These are phyloP conservation scores for Microplitis manilae DNA, from an alignment of 2,888 invertebrate genomes.

Conservation along the genomic window DNA sequence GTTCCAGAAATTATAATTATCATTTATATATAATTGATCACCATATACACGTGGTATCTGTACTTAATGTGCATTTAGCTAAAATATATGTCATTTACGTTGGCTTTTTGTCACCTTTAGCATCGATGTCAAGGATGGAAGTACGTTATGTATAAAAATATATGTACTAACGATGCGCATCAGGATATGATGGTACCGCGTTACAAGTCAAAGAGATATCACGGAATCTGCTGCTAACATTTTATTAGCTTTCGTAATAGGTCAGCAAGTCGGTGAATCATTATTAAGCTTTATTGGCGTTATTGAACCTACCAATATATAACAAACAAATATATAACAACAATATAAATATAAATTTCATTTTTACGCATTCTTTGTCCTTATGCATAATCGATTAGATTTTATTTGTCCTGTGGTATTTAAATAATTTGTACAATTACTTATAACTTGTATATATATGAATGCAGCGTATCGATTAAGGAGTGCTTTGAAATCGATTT, in stretches of 20 bases:
- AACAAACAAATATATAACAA: slow-evolving; percentile 4
- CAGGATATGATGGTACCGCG: slow-evolving; percentile 10
- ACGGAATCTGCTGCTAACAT: slow-evolving; percentile 57
- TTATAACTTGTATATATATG: background rate
- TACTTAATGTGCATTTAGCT: background rate
- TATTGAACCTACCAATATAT: background rate
- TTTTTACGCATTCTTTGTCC: background rate
- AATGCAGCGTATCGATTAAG: background rate
- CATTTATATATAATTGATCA: background rate
- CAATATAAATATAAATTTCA: background rate
- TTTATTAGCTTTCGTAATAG: slow-evolving; percentile 66
- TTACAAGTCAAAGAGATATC: slow-evolving; percentile 37
- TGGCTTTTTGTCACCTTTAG: slow-evolving; percentile 58
- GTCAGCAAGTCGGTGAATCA: slow-evolving; percentile 53
- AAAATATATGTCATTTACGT: slow-evolving; percentile 38
- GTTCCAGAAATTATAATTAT: background rate
- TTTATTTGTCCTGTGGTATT: background rate
- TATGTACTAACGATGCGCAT: background rate
- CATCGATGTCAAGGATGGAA: slow-evolving; percentile 66
- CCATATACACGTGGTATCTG: background rate
- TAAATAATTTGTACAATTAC: background rate
- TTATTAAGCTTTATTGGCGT: background rate
- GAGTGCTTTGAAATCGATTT: background rate
- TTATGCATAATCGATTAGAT: background rate
- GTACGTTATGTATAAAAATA: slow-evolving; percentile 35